phyloP scores from a whole-genome alignment of 2,113 vertebrate genomes.

The Ptyas mucosa region DNA sequence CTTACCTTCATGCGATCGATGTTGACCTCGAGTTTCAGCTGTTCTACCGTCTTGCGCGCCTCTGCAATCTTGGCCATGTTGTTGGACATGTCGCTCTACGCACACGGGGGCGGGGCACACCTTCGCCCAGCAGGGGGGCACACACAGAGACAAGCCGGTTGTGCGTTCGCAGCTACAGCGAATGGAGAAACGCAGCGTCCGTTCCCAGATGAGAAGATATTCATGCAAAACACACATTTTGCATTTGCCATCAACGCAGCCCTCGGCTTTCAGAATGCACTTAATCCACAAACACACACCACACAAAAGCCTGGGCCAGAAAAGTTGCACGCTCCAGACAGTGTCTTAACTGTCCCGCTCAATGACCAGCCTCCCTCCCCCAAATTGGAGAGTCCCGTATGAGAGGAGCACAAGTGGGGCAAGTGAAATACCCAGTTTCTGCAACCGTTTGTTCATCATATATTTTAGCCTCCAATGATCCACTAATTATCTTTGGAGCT shows the following conservation, averaged over 20 bases:
- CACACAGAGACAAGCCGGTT: background rate
- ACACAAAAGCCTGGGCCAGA: background rate
- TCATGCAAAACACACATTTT: background rate
- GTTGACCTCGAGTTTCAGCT: constrained; percentile 89
- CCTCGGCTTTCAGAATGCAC: background rate
- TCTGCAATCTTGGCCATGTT: constrained; percentile 92
- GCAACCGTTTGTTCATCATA: background rate
- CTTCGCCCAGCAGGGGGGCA: background rate
- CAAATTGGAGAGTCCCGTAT: background rate
- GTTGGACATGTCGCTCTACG: constrained; percentile 77
- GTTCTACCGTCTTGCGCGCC: constrained; percentile 85
- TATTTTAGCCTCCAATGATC: background rate
- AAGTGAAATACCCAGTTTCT: background rate
- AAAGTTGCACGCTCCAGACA: background rate
- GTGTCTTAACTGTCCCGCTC: background rate
- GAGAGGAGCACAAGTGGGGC: background rate
- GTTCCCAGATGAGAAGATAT: too few species aligned
- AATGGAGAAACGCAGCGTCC: background rate
- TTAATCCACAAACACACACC: background rate
- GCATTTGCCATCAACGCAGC: background rate
- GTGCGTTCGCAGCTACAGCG: too few species aligned
- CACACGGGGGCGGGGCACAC: background rate
- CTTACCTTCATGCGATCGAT: constrained; percentile 87
- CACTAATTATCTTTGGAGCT: background rate
- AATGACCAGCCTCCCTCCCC: background rate